Evolutionary conservation across 92 coral and sea anemone species (phyloP).

Genomic region (Chrysogorgia sp.): DNA sequence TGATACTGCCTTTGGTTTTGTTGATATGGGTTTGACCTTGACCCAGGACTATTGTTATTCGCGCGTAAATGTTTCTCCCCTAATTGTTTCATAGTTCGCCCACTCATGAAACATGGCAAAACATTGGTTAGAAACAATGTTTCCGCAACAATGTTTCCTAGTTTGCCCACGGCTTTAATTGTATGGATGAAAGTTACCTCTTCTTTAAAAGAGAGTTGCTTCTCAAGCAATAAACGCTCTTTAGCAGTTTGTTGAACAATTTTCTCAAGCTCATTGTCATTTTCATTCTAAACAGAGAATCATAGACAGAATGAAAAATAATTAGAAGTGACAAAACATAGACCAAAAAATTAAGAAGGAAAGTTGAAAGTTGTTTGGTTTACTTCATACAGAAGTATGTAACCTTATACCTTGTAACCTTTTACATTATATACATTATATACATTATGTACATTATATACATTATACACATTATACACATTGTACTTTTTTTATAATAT

Average conservation of each 20-base stretch:
- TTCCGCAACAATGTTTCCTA: too few relatives aligned
- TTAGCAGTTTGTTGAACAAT: slow-evolving; percentile 80
- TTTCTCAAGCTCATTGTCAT: slow-evolving; percentile 79
- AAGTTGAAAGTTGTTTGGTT: too few relatives aligned
- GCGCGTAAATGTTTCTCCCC: too few relatives aligned
- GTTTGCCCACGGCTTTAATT: too few relatives aligned
- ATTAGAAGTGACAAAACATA: neutral
- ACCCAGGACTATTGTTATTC: too few relatives aligned
- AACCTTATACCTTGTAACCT: neutral
- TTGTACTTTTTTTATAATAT: too few relatives aligned
- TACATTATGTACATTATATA: too few relatives aligned
- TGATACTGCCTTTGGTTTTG: too few relatives aligned
- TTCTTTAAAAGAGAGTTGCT: slow-evolving; percentile 66
- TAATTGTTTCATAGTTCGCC: too few relatives aligned
- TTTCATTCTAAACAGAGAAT: slow-evolving; percentile 66
- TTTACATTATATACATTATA: too few relatives aligned
- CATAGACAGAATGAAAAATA: neutral
- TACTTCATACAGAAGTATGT: neutral
- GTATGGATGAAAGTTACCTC: slow-evolving; percentile 2
- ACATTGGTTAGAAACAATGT: neutral
- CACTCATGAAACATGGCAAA: neutral
- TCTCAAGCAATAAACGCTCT: slow-evolving; percentile 84
- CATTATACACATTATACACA: too few relatives aligned
- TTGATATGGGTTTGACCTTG: too few relatives aligned
- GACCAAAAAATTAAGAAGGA: neutral